phyloP scores from a whole-genome alignment of 2,888 invertebrate species.

The Protula sp. region DNA sequence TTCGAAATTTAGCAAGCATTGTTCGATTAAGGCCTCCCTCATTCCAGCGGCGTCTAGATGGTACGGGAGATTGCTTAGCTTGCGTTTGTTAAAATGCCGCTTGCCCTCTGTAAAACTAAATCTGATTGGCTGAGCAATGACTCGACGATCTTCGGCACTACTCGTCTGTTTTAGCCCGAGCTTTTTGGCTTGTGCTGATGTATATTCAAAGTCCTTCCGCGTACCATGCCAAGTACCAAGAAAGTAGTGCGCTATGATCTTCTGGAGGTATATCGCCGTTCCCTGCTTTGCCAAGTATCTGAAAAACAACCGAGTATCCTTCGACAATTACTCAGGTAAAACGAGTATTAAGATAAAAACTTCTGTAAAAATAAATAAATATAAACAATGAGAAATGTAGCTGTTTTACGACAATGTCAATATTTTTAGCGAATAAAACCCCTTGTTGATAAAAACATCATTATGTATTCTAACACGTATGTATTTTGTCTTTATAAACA shows the following conservation, averaged over 20 bases:
- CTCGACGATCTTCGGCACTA: slow-evolving; percentile 29
- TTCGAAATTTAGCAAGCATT: slow-evolving; percentile 90
- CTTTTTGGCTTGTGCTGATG: slow-evolving; percentile 17
- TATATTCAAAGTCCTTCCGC: slow-evolving; percentile 35
- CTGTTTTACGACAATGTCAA: too few relatives aligned
- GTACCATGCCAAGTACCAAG: slow-evolving; percentile 32
- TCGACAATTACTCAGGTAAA: too few relatives aligned
- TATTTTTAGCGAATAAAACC: too few relatives aligned
- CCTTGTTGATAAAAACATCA: too few relatives aligned
- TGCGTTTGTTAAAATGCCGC: slow-evolving; percentile 33
- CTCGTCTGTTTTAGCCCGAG: slow-evolving; percentile 21
- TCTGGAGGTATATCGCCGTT: slow-evolving; percentile 19
- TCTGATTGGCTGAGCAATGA: slow-evolving; percentile 33
- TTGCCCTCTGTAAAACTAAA: slow-evolving; percentile 17
- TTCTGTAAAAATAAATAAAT: too few relatives aligned
- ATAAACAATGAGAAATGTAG: too few relatives aligned
- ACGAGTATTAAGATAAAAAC: too few relatives aligned
- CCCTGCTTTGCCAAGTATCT: slow-evolving; percentile 3
- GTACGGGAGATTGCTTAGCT: slow-evolving; percentile 37
- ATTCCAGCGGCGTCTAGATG: slow-evolving; percentile 26
- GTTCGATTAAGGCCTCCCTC: slow-evolving; percentile 81
- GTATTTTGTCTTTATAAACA: too few relatives aligned
- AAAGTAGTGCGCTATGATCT: slow-evolving; percentile 37
- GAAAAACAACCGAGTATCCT: too few relatives aligned
- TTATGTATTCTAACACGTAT: too few relatives aligned